Conservation (phyloP, 2,113 vertebrate genomes). For the Laticauda laticaudata region DNA sequence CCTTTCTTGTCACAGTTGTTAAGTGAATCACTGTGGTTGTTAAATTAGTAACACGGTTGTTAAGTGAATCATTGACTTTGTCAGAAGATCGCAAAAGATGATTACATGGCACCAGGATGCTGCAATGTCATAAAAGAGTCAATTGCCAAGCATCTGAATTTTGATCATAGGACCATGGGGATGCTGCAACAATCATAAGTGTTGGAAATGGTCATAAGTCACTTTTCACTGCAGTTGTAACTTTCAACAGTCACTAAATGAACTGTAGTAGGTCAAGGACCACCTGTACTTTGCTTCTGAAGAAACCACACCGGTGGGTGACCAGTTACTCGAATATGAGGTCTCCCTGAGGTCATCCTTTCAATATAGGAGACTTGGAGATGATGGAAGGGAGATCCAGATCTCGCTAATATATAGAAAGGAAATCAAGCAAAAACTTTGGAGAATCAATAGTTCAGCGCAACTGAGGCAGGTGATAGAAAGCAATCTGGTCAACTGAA, state of each 20-base stretch:
- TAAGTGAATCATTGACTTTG: neutral
- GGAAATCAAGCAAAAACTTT: neutral
- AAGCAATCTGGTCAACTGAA: neutral
- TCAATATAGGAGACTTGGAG: neutral
- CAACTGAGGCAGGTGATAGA: neutral
- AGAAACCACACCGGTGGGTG: neutral
- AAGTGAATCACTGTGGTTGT: neutral
- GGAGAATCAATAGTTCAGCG: neutral
- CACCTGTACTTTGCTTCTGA: neutral
- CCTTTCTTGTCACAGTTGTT: neutral
- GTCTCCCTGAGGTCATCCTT: too few relatives aligned
- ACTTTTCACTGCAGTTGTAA: neutral
- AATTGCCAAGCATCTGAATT: neutral
- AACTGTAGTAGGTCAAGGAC: neutral
- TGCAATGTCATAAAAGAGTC: neutral
- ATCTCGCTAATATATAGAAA: neutral
- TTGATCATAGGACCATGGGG: neutral
- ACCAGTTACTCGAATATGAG: neutral
- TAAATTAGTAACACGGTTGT: neutral
- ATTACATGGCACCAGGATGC: neutral
- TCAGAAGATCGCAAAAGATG: neutral
- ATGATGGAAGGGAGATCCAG: neutral
- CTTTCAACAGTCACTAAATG: neutral
- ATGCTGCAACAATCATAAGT: neutral
- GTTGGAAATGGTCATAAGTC: neutral